Evolutionary conservation across 2,113 vertebrate species (phyloP), one percentile per base, ranked within the genome.

Genomic region (Aegotheles bennettii): DNA sequence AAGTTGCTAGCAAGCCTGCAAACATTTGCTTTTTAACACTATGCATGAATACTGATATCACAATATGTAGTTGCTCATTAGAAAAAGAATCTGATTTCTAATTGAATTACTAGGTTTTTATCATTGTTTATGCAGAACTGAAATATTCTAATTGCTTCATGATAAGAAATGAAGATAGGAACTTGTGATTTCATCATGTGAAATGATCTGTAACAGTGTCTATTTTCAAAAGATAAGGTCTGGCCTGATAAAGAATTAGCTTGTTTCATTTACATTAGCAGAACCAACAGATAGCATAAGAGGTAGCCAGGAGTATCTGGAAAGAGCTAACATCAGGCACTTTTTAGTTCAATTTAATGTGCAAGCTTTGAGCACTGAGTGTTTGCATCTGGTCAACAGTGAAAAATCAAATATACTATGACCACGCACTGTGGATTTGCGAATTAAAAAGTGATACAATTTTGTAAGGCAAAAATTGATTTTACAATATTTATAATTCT

Each of bases 121-220:
- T 92, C 73, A 29, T 56, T 84, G 64, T 81, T 95, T 94, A 69
- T 69, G 35, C 51, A 79, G 80, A 87, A 90, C 68, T 65, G 60
- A 90, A 86, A 92, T 92, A 93, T 60, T 95, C 68, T 89, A 84
- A 95, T 89, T 84, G 71, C 78, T 92, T 89, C 60, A 38, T 29
- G n/a, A 88, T 88, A 78, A 90, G 73, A 89, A 95, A 59, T 24
- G 21, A 86, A 89, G 86, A 86, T 82, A 68, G 16, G 28, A 71
- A 75, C n/a, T 70, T 68, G 51, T 0, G 12, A 74, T 93, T 94
- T 70, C 45, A 68, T 81, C 13, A 0, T 75, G 80, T 63, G 56
- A 85, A 88, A 84, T 45, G 21, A 51, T 71, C 79, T 86, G 43
- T 84, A 83, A 68, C 56, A 82, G 56, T 17, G 50, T n/a, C 67